These are phyloP conservation scores for Leucopsar rothschildi DNA, from an alignment of 2,113 vertebrate genomes.

Conservation along the genomic window DNA sequence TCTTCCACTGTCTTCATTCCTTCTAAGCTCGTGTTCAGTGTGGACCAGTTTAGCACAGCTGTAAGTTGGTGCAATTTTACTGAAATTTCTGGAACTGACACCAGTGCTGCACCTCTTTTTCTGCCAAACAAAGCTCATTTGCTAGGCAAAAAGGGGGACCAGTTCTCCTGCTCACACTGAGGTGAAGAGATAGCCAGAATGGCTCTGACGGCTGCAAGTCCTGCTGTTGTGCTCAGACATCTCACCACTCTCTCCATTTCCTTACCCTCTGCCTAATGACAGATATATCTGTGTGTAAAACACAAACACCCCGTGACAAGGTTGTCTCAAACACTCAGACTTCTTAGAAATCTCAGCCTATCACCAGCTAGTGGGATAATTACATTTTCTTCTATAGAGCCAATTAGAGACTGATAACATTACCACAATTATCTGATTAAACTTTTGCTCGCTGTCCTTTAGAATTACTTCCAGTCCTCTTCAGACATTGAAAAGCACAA, in stretches of 20 bases:
- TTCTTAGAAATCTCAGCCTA: neutral
- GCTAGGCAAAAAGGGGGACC: neutral
- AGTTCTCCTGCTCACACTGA: neutral
- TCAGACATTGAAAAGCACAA: neutral
- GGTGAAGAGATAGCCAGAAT: neutral
- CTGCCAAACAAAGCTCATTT: neutral
- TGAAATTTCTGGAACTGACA: neutral
- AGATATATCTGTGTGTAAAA: neutral
- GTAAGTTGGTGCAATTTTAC: neutral
- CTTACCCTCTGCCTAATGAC: neutral
- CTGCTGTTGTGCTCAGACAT: neutral
- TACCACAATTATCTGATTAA: neutral
- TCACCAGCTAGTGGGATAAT: neutral
- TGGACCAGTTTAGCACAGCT: neutral
- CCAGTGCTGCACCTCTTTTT: neutral
- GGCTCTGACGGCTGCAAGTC: accelerated
- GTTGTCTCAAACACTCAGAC: neutral
- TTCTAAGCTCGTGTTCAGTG: neutral
- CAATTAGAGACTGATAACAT: neutral
- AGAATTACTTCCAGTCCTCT: neutral
- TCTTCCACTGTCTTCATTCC: too few relatives aligned
- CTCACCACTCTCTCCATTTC: neutral
- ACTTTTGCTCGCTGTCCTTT: neutral
- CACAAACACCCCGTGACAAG: neutral
- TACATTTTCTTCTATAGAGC: neutral